Evolutionary conservation across 1,140 invertebrate genomes (phyloP).

Genomic region (Dryas iulia): DNA sequence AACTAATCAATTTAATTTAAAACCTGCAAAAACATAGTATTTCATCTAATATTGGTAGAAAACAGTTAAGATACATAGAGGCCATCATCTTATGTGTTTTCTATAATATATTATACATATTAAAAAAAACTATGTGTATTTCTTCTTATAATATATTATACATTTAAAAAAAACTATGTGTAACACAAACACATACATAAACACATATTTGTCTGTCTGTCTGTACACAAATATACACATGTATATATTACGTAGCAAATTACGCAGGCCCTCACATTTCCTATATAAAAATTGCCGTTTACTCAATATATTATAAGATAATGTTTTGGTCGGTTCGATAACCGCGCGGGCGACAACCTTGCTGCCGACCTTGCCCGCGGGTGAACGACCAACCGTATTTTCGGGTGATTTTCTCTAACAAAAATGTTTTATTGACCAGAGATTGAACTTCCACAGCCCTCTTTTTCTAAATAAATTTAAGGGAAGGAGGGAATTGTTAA

Average conservation of each 20-base stretch:
- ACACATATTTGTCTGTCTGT: too few relatives aligned
- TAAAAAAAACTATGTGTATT: too few relatives aligned
- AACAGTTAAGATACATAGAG: too few relatives aligned
- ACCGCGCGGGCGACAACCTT: conserved; percentile 49
- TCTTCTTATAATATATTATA: too few relatives aligned
- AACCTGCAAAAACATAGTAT: too few relatives aligned
- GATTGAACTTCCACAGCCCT: conserved; percentile 35
- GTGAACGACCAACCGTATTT: conserved; percentile 51
- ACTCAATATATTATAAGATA: conserved; percentile 32
- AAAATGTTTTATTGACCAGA: conserved; percentile 57
- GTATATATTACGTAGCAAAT: conserved; percentile 1
- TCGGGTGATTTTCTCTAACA: conserved; percentile 67
- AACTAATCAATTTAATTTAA: too few relatives aligned
- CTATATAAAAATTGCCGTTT: conserved; percentile 23
- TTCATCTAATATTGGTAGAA: too few relatives aligned
- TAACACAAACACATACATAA: background rate
- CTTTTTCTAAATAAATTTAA: background rate
- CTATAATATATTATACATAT: too few relatives aligned
- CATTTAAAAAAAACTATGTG: background rate
- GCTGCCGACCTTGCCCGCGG: conserved; percentile 50
- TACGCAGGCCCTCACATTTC: background rate
- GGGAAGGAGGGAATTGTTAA: background rate
- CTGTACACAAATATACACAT: background rate
- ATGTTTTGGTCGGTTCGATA: conserved; percentile 46
- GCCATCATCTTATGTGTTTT: too few relatives aligned